Percentiles rank a stretch among this genome's conserved stretches.
Evolutionary conservation across 2,888 invertebrate species (phyloP).

Genomic region (Celastrina argiolus): DNA sequence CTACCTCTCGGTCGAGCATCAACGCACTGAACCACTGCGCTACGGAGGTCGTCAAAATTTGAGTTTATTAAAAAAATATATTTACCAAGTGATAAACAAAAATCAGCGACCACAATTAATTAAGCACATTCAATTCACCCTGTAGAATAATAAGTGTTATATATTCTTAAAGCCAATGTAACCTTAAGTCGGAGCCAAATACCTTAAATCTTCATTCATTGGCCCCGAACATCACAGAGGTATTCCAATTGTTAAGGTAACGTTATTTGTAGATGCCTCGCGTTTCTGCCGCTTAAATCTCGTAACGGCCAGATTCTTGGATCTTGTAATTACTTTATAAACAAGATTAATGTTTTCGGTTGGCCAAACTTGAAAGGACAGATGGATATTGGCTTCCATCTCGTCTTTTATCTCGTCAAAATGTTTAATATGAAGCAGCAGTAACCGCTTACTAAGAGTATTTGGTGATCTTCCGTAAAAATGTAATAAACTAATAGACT

Average conservation of each 20-base stretch:
- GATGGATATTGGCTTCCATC: not conserved
- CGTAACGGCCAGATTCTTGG: not conserved
- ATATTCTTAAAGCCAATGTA: conserved; percentile 8
- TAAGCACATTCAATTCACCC: not conserved
- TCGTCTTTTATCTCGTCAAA: too few relatives aligned
- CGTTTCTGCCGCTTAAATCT: not conserved
- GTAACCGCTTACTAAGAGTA: not conserved
- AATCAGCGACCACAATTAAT: too few relatives aligned
- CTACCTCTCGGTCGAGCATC: too few relatives aligned
- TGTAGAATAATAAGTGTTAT: not conserved
- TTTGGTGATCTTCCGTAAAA: too few relatives aligned
- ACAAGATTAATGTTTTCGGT: conserved; percentile 4
- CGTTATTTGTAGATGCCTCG: not conserved
- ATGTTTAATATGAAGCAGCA: too few relatives aligned
- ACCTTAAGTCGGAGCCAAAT: not conserved
- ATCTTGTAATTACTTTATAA: not conserved
- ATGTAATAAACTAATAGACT: too few relatives aligned
- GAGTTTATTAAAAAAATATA: too few relatives aligned
- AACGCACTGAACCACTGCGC: too few relatives aligned
- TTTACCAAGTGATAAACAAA: too few relatives aligned
- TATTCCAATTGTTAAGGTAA: conserved; percentile 9
- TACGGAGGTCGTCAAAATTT: too few relatives aligned
- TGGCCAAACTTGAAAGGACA: not conserved
- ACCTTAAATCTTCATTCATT: conserved; percentile 9
- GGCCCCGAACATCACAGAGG: not conserved